phyloP scores from a whole-genome alignment of 1,140 invertebrate species.

The Drosophila nigrodunni region DNA sequence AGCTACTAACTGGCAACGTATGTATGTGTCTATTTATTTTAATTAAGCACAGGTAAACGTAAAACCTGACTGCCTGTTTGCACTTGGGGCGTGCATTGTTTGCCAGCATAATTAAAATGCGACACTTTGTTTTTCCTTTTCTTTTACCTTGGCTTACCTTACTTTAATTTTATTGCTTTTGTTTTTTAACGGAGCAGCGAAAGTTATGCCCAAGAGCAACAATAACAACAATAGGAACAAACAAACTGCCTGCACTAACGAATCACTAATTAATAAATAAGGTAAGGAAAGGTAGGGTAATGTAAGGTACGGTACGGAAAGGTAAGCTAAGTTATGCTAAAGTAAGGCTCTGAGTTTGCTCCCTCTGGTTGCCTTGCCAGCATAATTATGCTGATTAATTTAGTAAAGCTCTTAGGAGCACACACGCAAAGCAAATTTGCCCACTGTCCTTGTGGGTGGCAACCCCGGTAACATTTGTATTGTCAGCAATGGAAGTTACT shows the following conservation, averaged over 20 bases:
- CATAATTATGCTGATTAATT: slow-evolving; percentile 79
- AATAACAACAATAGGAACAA: slow-evolving; percentile 19
- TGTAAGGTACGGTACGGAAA: slow-evolving; percentile 2
- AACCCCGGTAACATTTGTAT: slow-evolving; percentile 37
- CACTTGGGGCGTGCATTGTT: slow-evolving; percentile 48
- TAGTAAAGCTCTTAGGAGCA: slow-evolving; percentile 46
- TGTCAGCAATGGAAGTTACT: slow-evolving; percentile 27
- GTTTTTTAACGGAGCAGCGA: slow-evolving; percentile 20
- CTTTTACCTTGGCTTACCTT: neutral
- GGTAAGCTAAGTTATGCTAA: slow-evolving; percentile 6
- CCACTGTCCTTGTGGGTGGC: slow-evolving; percentile 22
- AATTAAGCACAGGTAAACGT: slow-evolving; percentile 75
- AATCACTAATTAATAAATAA: slow-evolving; percentile 79
- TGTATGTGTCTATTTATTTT: slow-evolving; percentile 80
- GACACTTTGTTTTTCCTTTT: slow-evolving; percentile 64
- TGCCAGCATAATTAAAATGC: slow-evolving; percentile 62
- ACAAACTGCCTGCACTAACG: slow-evolving; percentile 59
- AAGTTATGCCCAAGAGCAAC: slow-evolving; percentile 31
- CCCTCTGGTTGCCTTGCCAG: slow-evolving; percentile 52
- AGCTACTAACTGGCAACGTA: slow-evolving; percentile 18
- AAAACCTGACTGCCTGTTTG: slow-evolving; percentile 56
- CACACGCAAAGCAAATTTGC: slow-evolving; percentile 38
- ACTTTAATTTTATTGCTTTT: slow-evolving; percentile 18
- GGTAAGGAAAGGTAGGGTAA: slow-evolving; percentile 25
- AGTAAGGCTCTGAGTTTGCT: neutral